Evolutionary conservation across 2,888 invertebrate genomes (phyloP), one percentile per base, ranked within the genome.

Genomic region (Isoperla grammatica): DNA sequence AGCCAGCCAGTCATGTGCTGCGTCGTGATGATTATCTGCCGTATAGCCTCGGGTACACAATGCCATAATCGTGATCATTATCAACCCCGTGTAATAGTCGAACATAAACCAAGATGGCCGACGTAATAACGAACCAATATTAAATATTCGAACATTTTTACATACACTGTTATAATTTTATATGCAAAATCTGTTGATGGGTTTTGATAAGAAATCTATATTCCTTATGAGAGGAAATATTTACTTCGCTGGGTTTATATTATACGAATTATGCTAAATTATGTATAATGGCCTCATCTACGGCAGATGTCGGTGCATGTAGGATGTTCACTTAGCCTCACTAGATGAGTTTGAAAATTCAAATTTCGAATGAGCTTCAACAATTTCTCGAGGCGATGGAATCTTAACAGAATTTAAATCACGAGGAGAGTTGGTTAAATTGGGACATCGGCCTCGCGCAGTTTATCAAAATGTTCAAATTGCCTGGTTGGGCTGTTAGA

Each of bases 1-100:
- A 50, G 19, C 35, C 49, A 22, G 20, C 23, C 35, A 35, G 15
- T 50, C n/a, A 1, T 3, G 6, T 4, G 29, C 29, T 29, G 4
- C 29, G 37, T n/a, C 37, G 50, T 39, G 60, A 59, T 60, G 58
- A 46, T 60, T 61, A 61, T 61, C 63, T 39, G 39, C 35, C 49
- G 46, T 20, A 40, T 56, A 46, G 57, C 63, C 60, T 22, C 50
- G 50, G 49, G 63, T 35, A 49, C 61, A 57, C 61, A 61, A 59
- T 61, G 59, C 63, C 45, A 56, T 61, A 59, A 62, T 48, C 53
- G 40, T 39, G 59, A 62, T 62, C 62, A 57, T 62, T 56, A 62
- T 62, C 62, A 49, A 40, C 54, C 13, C 19, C 13, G 15, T 49
- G 56, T 53, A 45, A 54, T 46, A 40, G 29, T 40, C 42, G 54